Percentiles rank a stretch among this genome's conserved stretches.
Evolutionary conservation across 2,888 invertebrate species (phyloP).

Genomic region (Gnatocerus cornutus): DNA sequence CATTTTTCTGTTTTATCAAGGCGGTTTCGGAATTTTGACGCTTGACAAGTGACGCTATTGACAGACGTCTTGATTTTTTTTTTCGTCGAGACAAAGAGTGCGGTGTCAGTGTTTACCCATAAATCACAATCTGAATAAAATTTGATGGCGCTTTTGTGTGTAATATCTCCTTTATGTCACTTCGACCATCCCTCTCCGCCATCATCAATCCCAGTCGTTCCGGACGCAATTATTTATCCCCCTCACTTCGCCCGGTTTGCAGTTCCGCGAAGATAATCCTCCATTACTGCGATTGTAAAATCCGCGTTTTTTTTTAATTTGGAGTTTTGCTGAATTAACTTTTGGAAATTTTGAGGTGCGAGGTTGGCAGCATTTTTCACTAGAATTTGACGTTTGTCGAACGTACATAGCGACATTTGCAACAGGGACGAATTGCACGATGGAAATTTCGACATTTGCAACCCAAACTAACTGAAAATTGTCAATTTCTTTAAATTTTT

Average conservation of each 20-base stretch:
- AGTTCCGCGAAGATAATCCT: slow-evolving; percentile 50
- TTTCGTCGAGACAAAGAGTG: slow-evolving; percentile 46
- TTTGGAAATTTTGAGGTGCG: no score
- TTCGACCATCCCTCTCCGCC: slow-evolving; percentile 54
- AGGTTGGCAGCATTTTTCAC: no score
- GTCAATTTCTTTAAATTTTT: no score
- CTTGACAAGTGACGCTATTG: no score
- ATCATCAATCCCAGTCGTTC: slow-evolving; percentile 62
- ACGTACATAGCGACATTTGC: no score
- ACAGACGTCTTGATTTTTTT: no score
- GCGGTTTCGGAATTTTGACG: no score
- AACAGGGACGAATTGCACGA: no score
- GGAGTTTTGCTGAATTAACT: no score
- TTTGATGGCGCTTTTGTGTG: slow-evolving; percentile 55
- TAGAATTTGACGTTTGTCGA: no score
- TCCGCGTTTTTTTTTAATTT: slow-evolving; percentile 46
- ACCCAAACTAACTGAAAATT: no score
- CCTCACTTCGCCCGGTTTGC: slow-evolving; percentile 38
- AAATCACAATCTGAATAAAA: slow-evolving; percentile 57
- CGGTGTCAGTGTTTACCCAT: slow-evolving; percentile 51
- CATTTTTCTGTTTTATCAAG: slow-evolving; percentile 8
- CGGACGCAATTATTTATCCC: slow-evolving; percentile 62
- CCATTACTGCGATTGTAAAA: slow-evolving; percentile 62
- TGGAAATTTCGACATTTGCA: no score
- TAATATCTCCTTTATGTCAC: slow-evolving; percentile 56